Evolutionary conservation across 2,888 invertebrate genomes (phyloP), one percentile per base, ranked within the genome.

Genomic region (Limnephilus lunatus): DNA sequence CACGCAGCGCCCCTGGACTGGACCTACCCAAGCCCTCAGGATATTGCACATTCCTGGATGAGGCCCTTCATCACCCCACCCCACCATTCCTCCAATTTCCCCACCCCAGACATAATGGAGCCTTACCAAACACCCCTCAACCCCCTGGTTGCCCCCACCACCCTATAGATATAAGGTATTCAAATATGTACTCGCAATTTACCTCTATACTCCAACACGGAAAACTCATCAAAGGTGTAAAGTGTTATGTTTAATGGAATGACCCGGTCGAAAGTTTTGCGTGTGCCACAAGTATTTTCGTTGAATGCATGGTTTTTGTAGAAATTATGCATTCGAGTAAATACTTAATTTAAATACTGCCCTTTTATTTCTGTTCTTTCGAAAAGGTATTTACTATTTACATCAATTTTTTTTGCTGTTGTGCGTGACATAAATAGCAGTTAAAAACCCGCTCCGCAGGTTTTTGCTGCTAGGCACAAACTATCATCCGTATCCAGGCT

Each of bases 21-120:
- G 39, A 25, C n/a, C 32, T 15, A 68, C 81, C 35, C 2, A n/a
- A 80, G 68, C 39, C 80, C 88, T 68, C 68, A 89, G 35, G 80
- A 89, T 89, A 89, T 89, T 89, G 80, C 88, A 80, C 81, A 89
- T 89, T 89, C 88, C 80, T 12, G 19, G 68, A 35, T 3, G 35
- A 89, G 88, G 86, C 35, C 80, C 80, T 89, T 89, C 35, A 80
- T 89, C 80, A 89, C 88, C 39, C 88, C 44, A 32, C 19, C 35
- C 68, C 39, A 39, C 14, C 39, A 44, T 87, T 68, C 31, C 19
- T 11, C 48, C n/a, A 11, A 44, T 48, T 15, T 48, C 35, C 80
- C 68, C 68, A 68, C 68, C 68, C 25, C 68, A 68, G 68, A 68
- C 25, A n/a, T 68, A 68, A 68, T 68, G n/a, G 7, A 68, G n/a